A percentile compares a stretch with the other conserved stretches of the same genome.
phyloP scores from a whole-genome alignment of 2,797 vertebrate species.

The Mormyrops boulengeri region DNA sequence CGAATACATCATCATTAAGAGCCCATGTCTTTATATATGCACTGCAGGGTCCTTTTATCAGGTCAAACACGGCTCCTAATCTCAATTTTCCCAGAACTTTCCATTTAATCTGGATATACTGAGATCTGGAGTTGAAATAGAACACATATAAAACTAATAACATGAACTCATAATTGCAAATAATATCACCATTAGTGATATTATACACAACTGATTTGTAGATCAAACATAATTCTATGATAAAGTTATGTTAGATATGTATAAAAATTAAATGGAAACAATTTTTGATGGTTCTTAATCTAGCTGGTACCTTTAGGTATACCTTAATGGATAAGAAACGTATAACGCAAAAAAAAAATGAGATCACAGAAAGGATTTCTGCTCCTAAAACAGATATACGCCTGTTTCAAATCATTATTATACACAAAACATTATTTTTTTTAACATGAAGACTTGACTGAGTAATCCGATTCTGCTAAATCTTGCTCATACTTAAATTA shows the following conservation, averaged over 20 bases:
- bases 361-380: neutral
- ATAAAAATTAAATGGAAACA: neutral
- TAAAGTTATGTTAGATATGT: neutral
- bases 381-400: neutral
- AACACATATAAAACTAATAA: neutral
- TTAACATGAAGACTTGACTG: neutral
- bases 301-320: neutral
- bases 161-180: neutral
- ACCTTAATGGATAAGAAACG: neutral
- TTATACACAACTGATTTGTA: neutral
- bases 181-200: neutral
- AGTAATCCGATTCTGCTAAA: neutral
- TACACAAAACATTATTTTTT: neutral
- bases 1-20: neutral
- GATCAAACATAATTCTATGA: neutral
- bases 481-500: neutral
- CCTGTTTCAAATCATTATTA: neutral
- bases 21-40: conserved; percentile 24
- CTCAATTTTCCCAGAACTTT: neutral
- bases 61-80: neutral
- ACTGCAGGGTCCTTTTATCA: neutral
- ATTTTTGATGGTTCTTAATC: neutral
- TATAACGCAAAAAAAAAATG: neutral
- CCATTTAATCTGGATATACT: neutral
- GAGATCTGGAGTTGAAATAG: neutral